Base-by-base conservation (phyloP, 1,140 invertebrate species). In the Drosophila pruinosa region DNA sequence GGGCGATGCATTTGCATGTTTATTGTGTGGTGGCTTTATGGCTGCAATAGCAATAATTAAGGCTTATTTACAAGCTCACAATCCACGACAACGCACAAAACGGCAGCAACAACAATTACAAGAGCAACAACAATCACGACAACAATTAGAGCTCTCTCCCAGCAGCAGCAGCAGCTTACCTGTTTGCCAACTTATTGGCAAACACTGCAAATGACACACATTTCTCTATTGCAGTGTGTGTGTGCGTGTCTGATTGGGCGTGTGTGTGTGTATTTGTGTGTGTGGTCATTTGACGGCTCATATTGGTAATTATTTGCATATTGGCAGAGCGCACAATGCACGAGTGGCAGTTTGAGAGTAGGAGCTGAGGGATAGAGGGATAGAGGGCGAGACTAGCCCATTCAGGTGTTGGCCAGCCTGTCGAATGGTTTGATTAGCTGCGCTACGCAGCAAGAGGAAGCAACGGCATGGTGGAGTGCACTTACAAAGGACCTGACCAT, bases 21-120 rank as follows among this genome's bases (percentile, higher is more conserved):
- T 88, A 86, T 81, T 86, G 78, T 86, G 81, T 69, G 82, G 77
- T 88, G 82, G 74, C 82, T 78, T 88, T 86, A 81, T 74, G 82
- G 82, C 77, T 77, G 81, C 75, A 77, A 86, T 81, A 59, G 74
- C 81, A 71, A 86, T 86, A 86, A 86, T 86, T 86, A 86, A 86
- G 82, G 81, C 77, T 88, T 77, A 86, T 88, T 86, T 88, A 81
- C 77, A 86, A 71, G 73, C 77, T 86, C 73, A 71, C 65, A 81
- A 74, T 80, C 68, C 61, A 71, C 62, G 39, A 24, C 28, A 56
- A 58, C 31, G 67, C 62, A 73, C 38, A 47, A 14, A 4, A 54
- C 43, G 50, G 48, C 39, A 64, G 2, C 31, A 48, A 28, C 54
- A 50, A 12, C 36, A 59, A 38, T 28, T 1, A 36, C 38, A 24